Evolutionary conservation across 2,113 vertebrate genomes (phyloP).

Genomic region (Anarhynchus alexandrinus): DNA sequence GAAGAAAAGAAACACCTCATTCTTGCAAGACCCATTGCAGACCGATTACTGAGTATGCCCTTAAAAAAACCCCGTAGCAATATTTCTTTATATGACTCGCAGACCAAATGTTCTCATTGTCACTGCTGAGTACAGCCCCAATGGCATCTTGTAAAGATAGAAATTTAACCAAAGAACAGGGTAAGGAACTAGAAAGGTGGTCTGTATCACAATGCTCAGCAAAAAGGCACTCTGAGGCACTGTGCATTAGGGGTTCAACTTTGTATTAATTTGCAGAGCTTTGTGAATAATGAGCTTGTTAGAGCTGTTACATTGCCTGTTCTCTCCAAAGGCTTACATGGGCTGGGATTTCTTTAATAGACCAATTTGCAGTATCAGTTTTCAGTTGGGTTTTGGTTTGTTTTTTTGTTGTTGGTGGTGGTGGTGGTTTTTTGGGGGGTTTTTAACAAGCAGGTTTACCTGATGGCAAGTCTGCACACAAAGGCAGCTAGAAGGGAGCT

Average conservation of each 20-base stretch:
- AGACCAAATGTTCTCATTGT: neutral
- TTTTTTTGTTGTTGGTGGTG: neutral
- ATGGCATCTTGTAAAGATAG: neutral
- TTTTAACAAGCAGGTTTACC: neutral
- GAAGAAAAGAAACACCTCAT: neutral
- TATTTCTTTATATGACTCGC: neutral
- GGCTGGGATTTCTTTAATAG: neutral
- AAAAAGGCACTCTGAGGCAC: neutral
- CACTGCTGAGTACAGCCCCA: neutral
- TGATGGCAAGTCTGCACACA: neutral
- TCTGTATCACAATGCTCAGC: neutral
- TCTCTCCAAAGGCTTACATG: neutral
- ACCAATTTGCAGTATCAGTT: neutral
- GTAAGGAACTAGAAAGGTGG: neutral
- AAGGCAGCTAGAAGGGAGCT: neutral
- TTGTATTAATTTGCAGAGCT: neutral
- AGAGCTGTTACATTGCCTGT: accelerated
- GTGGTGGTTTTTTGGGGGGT: neutral
- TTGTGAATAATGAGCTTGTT: neutral
- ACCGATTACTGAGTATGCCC: no score
- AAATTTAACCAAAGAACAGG: neutral
- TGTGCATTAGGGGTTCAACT: neutral
- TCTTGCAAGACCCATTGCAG: neutral
- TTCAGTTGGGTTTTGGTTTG: neutral
- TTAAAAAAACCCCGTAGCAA: no score